Conservation (phyloP, 2,797 vertebrate species). For the Halcyon leucocephala region DNA sequence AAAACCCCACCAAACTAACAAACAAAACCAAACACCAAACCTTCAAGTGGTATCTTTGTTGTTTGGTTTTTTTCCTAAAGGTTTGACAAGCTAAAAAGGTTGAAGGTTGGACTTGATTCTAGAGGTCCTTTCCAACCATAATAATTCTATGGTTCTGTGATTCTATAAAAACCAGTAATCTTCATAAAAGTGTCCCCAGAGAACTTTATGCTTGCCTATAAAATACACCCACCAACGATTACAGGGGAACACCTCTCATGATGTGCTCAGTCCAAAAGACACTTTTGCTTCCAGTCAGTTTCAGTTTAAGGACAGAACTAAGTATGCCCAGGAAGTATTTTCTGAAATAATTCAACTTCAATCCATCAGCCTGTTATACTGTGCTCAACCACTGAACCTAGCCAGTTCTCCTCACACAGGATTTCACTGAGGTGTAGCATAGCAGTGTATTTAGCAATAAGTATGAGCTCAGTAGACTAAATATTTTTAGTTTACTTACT, state of each 20-base stretch:
- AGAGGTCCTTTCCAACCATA: too few species aligned
- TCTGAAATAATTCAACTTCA: background rate
- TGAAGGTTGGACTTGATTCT: too few species aligned
- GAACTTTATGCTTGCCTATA: background rate
- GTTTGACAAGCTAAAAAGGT: background rate
- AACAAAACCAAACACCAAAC: background rate
- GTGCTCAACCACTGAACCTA: background rate
- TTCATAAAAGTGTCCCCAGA: background rate
- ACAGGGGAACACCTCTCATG: background rate
- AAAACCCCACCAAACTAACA: background rate
- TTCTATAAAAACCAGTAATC: background rate
- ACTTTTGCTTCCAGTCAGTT: background rate
- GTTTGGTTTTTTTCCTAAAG: background rate
- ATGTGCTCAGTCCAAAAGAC: background rate
- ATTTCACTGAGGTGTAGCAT: slow-evolving; percentile 34
- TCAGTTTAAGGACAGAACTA: background rate
- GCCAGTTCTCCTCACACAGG: background rate
- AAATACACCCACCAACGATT: background rate
- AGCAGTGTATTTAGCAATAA: slow-evolving; percentile 16
- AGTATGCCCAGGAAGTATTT: background rate
- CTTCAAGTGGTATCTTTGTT: background rate
- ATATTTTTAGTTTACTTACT: slow-evolving; percentile 65
- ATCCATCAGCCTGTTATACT: background rate
- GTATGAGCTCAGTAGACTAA: slow-evolving; percentile 66
- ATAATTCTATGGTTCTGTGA: too few species aligned